A percentile compares a stretch with the other conserved stretches of the same genome.
phyloP scores from a whole-genome alignment of 2,888 invertebrate species.

The Miltochrista miniata region DNA sequence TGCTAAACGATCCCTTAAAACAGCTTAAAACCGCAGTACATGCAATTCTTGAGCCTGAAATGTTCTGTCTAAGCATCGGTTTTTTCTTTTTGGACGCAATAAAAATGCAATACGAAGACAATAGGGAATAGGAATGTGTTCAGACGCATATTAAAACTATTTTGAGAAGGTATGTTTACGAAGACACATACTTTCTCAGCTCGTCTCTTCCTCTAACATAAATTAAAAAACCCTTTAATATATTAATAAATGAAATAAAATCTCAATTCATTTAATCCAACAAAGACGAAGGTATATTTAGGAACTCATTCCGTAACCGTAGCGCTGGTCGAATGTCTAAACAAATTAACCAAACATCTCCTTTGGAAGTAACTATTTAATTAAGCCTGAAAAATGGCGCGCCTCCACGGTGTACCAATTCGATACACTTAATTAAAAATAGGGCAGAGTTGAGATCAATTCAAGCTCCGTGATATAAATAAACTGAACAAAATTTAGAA shows the following conservation, averaged over 20 bases:
- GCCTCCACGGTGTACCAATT: conserved; percentile 23
- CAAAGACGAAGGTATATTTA: conserved; percentile 28
- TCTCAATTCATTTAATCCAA: conserved; percentile 17
- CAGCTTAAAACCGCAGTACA: conserved; percentile 23
- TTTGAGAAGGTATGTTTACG: conserved; percentile 14
- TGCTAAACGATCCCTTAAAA: conserved; percentile 33
- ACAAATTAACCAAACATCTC: conserved; percentile 40
- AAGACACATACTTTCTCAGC: conserved; percentile 13
- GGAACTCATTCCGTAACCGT: conserved; percentile 30
- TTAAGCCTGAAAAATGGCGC: conserved; percentile 51
- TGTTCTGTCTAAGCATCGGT: conserved; percentile 25
- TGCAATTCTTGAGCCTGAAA: conserved; percentile 38
- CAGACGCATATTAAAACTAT: conserved; percentile 13
- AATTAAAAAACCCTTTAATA: conserved; percentile 21
- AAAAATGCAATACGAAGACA: conserved; percentile 36
- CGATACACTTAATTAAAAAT: conserved; percentile 45
- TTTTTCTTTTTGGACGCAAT: conserved; percentile 29
- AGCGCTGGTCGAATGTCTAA: conserved; percentile 25
- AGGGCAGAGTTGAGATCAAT: conserved; percentile 40
- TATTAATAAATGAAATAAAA: conserved; percentile 15
- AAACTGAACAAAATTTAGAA: too few species aligned
- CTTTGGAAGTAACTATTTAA: conserved; percentile 44
- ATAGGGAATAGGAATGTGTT: conserved; percentile 25
- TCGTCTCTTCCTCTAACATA: conserved; percentile 5
- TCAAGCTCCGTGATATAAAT: conserved; percentile 29